Base-by-base conservation (phyloP, 2,888 invertebrate genomes). In the Automeris io region DNA sequence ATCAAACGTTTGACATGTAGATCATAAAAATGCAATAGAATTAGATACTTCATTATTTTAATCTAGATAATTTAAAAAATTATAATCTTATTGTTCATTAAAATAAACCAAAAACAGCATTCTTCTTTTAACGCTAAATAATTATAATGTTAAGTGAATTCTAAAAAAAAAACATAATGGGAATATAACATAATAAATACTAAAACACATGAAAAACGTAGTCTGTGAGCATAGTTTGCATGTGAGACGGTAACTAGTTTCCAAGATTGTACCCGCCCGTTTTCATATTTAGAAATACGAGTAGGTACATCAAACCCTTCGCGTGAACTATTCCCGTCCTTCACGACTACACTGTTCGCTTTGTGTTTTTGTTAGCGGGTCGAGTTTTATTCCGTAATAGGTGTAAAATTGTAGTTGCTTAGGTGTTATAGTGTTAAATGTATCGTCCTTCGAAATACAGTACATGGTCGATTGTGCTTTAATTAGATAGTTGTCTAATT, bases 261-360 rank as follows among this genome's bases (percentile, higher is more conserved):
- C n/a, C 29, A 29, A n/a, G 16, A 16, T 8, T 29, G 29, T 16
- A 29, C 29, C 29, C 16, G n/a, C 4, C 16, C 16, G 16, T 29
- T 8, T 8, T 16, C 29, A 29, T 29, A 29, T 29, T 29, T 29
- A 29, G 29, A 29, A 16, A 29, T 29, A 29, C 29, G 29, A 29
- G 19, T 5, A n/a, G 6, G 29, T 29, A 29, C 29, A 8, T 16
- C 13, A 8, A 7, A 16, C 29, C 35, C 35, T 26, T 18, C 4
- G 18, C 18, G n/a, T 16, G 24, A 19, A 18, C 35, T 35, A 35
- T 35, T 35, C 35, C 19, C 25, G 35, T 35, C 25, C 18, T n/a
- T 3, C n/a, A 8, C 29, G 29, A 16, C 16, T 29, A n/a, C 29
- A 29, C 16, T 16, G 29, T 16, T n/a, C 4, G n/a, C 29, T 7